Conservation (phyloP, 2,113 vertebrate genomes). For the Megaleporinus macrocephalus region DNA sequence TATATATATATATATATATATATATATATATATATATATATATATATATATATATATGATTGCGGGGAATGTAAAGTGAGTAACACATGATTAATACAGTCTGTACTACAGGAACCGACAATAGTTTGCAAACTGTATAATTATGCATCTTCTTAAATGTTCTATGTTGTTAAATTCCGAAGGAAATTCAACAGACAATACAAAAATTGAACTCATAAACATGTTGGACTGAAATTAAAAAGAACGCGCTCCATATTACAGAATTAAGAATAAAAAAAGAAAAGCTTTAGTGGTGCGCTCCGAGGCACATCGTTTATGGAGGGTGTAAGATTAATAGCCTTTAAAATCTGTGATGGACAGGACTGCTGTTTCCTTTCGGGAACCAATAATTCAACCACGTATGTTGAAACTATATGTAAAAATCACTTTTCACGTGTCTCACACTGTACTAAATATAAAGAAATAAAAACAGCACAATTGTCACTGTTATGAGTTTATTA, state of each 20-base stretch:
- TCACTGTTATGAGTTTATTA: no score
- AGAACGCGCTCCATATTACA: neutral
- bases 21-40: no score
- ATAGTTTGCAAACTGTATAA: neutral
- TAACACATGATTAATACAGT: no score
- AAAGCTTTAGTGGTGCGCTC: no score
- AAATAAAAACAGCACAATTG: no score
- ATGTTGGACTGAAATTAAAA: neutral
- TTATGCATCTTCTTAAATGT: neutral
- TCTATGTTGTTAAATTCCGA: neutral
- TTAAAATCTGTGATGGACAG: neutral
- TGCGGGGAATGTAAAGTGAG: no score
- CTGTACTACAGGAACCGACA: no score
- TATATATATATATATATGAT: no score
- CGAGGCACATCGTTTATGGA: neutral
- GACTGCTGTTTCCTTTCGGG: neutral
- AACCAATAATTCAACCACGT: neutral
- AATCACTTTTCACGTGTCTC: neutral
- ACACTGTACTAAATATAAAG: neutral
- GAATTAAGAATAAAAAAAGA: no score
- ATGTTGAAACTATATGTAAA: neutral
- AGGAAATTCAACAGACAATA: neutral
- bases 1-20: no score
- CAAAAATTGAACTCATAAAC: neutral
- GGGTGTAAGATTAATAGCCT: neutral